Conservation (phyloP, 1,140 invertebrate species). For the Semibalanus balanoides region DNA sequence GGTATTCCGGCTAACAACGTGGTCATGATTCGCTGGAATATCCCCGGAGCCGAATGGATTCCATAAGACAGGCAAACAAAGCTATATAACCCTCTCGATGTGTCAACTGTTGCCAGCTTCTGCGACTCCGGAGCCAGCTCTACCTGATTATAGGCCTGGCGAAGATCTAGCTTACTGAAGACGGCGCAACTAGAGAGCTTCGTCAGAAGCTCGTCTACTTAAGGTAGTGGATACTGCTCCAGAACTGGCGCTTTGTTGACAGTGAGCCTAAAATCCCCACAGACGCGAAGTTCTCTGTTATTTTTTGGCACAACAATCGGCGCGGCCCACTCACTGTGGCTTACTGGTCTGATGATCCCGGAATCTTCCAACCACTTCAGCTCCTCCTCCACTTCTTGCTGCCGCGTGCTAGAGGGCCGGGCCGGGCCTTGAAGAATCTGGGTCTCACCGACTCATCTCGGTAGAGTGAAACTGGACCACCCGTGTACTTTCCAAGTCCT, state of each 20-base stretch:
- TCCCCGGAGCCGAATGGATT: background rate
- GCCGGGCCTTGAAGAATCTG: background rate
- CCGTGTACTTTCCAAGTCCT: too few relatives aligned
- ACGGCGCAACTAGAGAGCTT: background rate
- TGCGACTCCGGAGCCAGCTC: background rate
- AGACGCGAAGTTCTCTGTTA: background rate
- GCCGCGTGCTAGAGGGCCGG: background rate
- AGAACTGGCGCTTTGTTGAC: background rate
- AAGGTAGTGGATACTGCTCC: background rate
- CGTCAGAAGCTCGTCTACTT: background rate
- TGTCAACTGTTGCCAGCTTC: background rate
- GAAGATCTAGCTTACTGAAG: background rate
- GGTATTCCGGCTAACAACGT: background rate
- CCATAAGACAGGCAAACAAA: background rate
- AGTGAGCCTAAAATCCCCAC: background rate
- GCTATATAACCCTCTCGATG: background rate
- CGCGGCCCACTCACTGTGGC: background rate
- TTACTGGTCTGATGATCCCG: background rate
- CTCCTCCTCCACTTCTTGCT: background rate
- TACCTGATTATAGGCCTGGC: background rate
- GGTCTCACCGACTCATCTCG: too few relatives aligned
- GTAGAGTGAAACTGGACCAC: too few relatives aligned
- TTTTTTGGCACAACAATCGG: background rate
- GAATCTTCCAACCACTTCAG: background rate
- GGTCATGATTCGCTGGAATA: background rate